These are phyloP conservation scores for Corvus hawaiiensis DNA, from an alignment of 2,113 vertebrate genomes.

Conservation along the genomic window DNA sequence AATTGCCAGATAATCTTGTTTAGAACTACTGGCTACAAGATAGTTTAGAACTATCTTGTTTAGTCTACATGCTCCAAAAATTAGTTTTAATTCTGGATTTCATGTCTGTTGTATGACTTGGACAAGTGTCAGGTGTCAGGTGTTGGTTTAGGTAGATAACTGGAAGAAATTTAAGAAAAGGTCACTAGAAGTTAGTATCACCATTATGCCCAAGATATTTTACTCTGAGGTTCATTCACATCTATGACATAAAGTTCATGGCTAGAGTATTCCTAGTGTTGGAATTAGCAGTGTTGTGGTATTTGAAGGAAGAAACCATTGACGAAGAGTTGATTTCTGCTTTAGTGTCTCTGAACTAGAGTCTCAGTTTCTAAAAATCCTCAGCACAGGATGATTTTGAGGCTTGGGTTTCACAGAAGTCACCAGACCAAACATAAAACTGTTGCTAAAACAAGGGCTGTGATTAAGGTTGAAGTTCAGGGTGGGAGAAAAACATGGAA, in stretches of 20 bases:
- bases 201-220: not conserved
- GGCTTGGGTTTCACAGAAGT: not conserved
- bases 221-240: not conserved
- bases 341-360: not conserved
- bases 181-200: not conserved
- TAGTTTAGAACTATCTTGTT: too few relatives aligned
- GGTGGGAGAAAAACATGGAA: not conserved
- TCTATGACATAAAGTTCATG: not conserved
- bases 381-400: not conserved
- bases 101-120: not conserved
- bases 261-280: not conserved
- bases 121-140: not conserved
- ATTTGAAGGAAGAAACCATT: not conserved
- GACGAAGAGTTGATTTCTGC: not conserved
- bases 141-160: not conserved
- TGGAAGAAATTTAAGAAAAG: not conserved
- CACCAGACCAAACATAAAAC: not conserved
- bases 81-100: not conserved
- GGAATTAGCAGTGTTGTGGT: not conserved
- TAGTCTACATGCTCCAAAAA: not conserved
- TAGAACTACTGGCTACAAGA: not conserved
- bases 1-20: not conserved
- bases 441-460: not conserved
- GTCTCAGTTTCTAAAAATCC: constrained; percentile 19
- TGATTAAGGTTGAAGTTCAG: constrained; percentile 19